Percentiles rank a stretch among this genome's conserved stretches.
phyloP scores from a whole-genome alignment of 2,113 vertebrate genomes.

The Melospiza georgiana region DNA sequence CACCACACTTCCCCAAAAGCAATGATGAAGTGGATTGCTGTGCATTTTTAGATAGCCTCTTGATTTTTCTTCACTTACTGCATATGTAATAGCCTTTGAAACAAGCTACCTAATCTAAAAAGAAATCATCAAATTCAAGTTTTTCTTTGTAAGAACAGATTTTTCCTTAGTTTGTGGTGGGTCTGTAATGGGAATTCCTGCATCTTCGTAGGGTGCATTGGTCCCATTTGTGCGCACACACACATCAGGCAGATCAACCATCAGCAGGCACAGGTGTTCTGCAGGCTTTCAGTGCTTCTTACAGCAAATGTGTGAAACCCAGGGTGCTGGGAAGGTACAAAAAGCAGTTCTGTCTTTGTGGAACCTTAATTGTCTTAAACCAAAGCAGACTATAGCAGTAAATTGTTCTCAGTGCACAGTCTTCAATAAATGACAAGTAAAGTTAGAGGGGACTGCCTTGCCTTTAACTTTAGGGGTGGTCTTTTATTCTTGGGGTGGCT shows the following conservation, averaged over 20 bases:
- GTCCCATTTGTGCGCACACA: too few relatives aligned
- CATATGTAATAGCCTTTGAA: not conserved
- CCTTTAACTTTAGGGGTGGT: constrained; percentile 35
- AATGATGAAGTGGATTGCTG: not conserved
- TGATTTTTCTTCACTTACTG: not conserved
- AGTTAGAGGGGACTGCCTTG: not conserved
- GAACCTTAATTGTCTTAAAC: not conserved
- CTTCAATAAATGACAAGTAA: not conserved
- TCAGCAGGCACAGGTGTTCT: not conserved
- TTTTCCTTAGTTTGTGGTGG: not conserved
- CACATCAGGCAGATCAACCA: not conserved
- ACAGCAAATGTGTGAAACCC: not conserved
- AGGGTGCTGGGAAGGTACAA: not conserved
- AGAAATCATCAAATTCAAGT: not conserved
- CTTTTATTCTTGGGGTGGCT: not conserved
- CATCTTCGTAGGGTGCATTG: not conserved
- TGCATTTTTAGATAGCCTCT: not conserved
- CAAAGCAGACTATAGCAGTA: not conserved
- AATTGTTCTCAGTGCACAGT: not conserved
- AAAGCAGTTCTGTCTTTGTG: not conserved
- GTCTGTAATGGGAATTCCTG: not conserved
- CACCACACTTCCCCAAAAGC: not conserved
- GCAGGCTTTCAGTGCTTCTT: not conserved
- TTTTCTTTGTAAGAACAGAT: not conserved
- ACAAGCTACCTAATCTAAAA: not conserved